Conservation (phyloP, 2,888 invertebrate genomes). For the Eupithecia centaureata region DNA sequence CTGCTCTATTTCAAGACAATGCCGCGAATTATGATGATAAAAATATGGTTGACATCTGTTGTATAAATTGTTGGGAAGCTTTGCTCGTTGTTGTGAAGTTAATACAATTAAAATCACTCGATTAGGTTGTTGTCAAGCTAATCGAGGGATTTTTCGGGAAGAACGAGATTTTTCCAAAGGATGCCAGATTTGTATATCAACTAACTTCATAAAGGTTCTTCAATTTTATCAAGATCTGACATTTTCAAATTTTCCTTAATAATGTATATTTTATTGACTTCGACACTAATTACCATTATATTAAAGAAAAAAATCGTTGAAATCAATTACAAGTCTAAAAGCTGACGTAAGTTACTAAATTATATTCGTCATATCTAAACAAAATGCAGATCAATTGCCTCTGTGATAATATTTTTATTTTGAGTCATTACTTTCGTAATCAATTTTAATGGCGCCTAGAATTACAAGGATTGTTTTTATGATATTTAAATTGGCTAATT, state of each 20-base stretch:
- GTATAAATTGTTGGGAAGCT: neutral
- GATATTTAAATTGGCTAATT: constrained; percentile 46
- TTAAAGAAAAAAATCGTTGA: constrained; percentile 1
- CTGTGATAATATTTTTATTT: neutral
- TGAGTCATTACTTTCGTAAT: neutral
- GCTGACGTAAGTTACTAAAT: neutral
- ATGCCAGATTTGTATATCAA: no score
- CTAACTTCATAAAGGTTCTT: no score
- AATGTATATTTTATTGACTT: no score
- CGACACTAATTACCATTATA: no score
- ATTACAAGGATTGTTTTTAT: neutral
- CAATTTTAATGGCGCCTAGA: constrained; percentile 1
- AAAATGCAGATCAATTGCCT: neutral
- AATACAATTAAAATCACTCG: no score
- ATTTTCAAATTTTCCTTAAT: no score
- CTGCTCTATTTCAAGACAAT: constrained; percentile 35
- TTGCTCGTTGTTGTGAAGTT: neutral
- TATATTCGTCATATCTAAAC: neutral
- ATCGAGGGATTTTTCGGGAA: no score
- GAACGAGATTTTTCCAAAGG: no score
- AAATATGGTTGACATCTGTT: constrained; percentile 16
- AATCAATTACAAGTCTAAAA: neutral
- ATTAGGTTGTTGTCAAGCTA: no score
- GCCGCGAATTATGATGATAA: constrained; percentile 23
- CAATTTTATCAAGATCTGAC: no score